A percentile compares a stretch with the other conserved stretches of the same genome.
phyloP scores from a whole-genome alignment of 2,888 invertebrate genomes.

The Ormyrus thymus region DNA sequence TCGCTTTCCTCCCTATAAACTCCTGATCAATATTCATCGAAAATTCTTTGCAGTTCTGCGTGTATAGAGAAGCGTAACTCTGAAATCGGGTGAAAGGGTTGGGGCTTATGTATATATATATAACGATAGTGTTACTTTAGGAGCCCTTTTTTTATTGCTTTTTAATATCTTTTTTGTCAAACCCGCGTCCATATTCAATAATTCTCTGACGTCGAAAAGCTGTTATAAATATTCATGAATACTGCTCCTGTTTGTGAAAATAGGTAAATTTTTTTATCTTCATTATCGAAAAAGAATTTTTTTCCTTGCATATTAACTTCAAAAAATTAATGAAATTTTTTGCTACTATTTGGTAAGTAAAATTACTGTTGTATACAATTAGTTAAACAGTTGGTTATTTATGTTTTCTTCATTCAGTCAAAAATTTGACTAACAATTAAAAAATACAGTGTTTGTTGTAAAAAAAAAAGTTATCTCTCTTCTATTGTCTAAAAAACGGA shows the following conservation, averaged over 20 bases:
- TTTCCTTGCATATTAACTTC: no score
- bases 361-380: no score
- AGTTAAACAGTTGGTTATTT: no score
- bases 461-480: no score
- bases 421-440: no score
- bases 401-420: no score
- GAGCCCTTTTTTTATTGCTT: not conserved
- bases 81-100: conserved; percentile 7
- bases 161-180: not conserved
- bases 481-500: no score
- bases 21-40: conserved; percentile 46
- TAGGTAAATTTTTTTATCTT: not conserved
- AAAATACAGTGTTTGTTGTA: no score
- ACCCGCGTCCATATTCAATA: conserved; percentile 13
- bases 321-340: no score
- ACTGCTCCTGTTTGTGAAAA: conserved; percentile 5
- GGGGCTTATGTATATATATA: not conserved
- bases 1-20: not conserved
- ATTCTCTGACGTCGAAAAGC: conserved; percentile 5
- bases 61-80: not conserved
- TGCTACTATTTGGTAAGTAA: no score
- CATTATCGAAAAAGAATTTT: not conserved
- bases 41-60: conserved; percentile 37
- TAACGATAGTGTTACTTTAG: not conserved
- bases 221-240: conserved; percentile 36